phyloP scores from a whole-genome alignment of 2,797 vertebrate genomes.

The Notolabrus celidotus region DNA sequence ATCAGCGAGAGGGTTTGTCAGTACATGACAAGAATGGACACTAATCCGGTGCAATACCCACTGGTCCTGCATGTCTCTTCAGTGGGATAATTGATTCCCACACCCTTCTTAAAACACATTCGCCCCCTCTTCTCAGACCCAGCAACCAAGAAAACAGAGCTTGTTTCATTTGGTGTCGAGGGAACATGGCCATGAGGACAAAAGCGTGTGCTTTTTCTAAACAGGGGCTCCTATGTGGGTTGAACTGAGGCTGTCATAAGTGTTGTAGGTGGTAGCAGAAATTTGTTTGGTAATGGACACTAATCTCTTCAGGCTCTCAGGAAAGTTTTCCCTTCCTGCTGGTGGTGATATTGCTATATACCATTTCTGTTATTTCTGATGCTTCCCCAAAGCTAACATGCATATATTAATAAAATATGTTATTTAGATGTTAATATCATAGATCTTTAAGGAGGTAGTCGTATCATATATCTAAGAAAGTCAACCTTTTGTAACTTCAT shows the following conservation, averaged over 20 bases:
- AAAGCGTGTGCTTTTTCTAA: slow-evolving; percentile 58
- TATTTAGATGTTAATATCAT: slow-evolving; percentile 28
- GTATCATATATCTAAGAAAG: slow-evolving; percentile 42
- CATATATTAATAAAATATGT: slow-evolving; percentile 23
- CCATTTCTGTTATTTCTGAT: slow-evolving; percentile 17
- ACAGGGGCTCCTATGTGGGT: slow-evolving; percentile 54
- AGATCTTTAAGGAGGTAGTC: slow-evolving; percentile 17
- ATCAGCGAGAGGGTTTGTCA: slow-evolving; percentile 81
- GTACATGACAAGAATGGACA: slow-evolving; percentile 84
- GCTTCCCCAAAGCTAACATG: slow-evolving; percentile 12
- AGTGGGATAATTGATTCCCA: slow-evolving; percentile 84
- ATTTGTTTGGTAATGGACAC: slow-evolving; percentile 80
- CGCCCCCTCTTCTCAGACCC: slow-evolving; percentile 62
- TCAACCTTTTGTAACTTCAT: slow-evolving; percentile 35
- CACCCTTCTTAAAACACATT: slow-evolving; percentile 79
- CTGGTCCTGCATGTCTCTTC: slow-evolving; percentile 76
- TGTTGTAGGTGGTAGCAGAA: slow-evolving; percentile 74
- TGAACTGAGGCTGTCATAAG: slow-evolving; percentile 66
- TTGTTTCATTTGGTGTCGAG: slow-evolving; percentile 68
- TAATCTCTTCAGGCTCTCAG: slow-evolving; percentile 74
- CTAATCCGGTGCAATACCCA: slow-evolving; percentile 82
- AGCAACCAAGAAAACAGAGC: slow-evolving; percentile 68
- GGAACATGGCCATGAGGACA: slow-evolving; percentile 62
- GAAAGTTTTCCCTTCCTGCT: slow-evolving; percentile 47
- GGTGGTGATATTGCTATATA: slow-evolving; percentile 25